phyloP scores from a whole-genome alignment of 2,888 invertebrate species.

The Drosophila testacea region DNA sequence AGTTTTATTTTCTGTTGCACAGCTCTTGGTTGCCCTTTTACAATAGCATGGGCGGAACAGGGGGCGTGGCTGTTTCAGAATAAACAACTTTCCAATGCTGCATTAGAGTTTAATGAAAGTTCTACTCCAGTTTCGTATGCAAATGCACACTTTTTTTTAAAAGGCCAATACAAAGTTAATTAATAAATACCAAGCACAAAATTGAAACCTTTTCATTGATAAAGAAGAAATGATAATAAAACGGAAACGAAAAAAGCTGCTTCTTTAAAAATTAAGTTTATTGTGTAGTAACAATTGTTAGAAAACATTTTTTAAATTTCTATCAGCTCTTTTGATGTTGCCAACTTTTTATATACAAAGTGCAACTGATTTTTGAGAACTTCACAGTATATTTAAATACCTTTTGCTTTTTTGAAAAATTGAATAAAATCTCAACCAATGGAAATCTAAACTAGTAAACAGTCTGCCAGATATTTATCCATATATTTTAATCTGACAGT shows the following conservation, averaged over 20 bases:
- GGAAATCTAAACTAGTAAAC: neutral
- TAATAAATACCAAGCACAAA: slow-evolving; percentile 30
- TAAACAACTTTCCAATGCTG: slow-evolving; percentile 34
- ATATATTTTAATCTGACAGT: slow-evolving; percentile 26
- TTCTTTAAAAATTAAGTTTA: neutral
- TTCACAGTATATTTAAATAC: neutral
- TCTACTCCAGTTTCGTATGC: slow-evolving; percentile 32
- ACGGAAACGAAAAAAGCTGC: neutral
- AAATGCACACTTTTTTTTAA: slow-evolving; percentile 31
- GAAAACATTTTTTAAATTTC: too few relatives aligned
- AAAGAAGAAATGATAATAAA: neutral
- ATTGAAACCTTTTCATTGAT: neutral
- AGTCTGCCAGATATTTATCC: neutral
- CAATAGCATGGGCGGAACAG: neutral
- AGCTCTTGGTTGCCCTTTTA: slow-evolving; percentile 6
- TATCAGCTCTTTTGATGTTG: too few relatives aligned
- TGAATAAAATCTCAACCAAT: neutral
- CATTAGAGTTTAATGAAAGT: slow-evolving; percentile 51
- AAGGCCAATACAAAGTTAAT: slow-evolving; percentile 29
- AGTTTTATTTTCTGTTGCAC: slow-evolving; percentile 45
- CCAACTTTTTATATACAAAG: too few relatives aligned
- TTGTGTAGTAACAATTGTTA: too few relatives aligned
- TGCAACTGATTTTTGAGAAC: too few relatives aligned
- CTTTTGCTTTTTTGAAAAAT: neutral
- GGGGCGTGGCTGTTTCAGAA: slow-evolving; percentile 23